Conservation (phyloP, 2,888 invertebrate species). For the Marronus borbonicus region DNA sequence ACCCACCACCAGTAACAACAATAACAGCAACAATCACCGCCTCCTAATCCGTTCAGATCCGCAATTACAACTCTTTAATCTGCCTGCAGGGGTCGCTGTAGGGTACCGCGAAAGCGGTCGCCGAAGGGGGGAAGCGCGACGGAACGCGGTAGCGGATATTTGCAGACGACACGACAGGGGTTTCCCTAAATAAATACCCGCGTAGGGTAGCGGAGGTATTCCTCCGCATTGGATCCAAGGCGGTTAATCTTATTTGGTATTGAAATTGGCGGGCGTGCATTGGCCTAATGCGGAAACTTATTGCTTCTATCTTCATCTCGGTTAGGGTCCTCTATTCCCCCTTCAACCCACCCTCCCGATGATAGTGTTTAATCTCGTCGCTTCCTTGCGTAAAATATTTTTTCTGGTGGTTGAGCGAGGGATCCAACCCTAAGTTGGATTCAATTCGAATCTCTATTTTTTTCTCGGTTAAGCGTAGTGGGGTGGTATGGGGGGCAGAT, state of each 20-base stretch:
- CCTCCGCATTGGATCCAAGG: conserved; percentile 61
- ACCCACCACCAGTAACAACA: conserved; percentile 47
- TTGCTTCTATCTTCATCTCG: no score
- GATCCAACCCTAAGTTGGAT: no score
- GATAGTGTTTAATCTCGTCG: no score
- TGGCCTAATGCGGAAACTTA: no score
- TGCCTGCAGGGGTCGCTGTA: conserved; percentile 47
- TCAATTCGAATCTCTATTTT: no score
- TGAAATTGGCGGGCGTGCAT: conserved; percentile 62
- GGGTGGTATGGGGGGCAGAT: no score
- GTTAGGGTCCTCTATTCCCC: no score
- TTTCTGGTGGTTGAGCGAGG: no score
- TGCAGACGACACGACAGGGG: conserved; percentile 35
- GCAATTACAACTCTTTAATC: conserved; percentile 57
- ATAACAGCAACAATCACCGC: conserved; percentile 54
- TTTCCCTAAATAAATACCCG: conserved; percentile 58
- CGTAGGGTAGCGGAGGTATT: conserved; percentile 23
- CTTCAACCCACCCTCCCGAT: no score
- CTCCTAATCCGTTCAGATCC: conserved; percentile 56
- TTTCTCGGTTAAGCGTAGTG: no score
- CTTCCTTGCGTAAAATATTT: no score
- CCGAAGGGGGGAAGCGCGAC: neutral
- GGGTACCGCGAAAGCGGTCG: conserved; percentile 17
- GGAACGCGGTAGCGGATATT: conserved; percentile 26
- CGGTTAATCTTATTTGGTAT: conserved; percentile 66